Percentiles rank a stretch among this genome's conserved stretches.
Evolutionary conservation across 2,888 invertebrate genomes (phyloP).

Genomic region (Mylabris sibirica): DNA sequence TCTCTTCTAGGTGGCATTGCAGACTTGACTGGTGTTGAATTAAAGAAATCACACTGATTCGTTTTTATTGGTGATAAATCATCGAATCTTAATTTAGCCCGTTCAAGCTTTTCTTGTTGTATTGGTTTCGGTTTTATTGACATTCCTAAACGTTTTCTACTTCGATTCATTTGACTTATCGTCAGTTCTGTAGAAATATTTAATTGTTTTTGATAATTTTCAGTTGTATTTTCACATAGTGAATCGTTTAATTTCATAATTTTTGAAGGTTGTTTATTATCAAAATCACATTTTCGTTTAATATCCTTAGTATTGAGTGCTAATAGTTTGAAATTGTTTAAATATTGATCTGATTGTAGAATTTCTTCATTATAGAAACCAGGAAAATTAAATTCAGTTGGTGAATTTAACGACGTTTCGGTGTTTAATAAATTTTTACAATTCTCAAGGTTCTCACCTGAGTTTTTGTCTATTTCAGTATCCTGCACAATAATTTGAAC

Average conservation of each 20-base stretch:
- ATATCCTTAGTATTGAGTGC: not conserved
- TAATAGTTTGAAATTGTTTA: not conserved
- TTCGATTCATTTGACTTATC: constrained; percentile 13
- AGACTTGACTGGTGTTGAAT: constrained; percentile 27
- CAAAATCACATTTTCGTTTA: constrained; percentile 5
- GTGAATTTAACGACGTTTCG: not conserved
- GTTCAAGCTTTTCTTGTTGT: constrained; percentile 49
- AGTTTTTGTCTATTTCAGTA: too few relatives aligned
- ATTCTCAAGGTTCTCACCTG: constrained; percentile 26
- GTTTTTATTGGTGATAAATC: constrained; percentile 37
- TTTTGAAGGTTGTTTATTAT: constrained; percentile 13
- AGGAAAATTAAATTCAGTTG: not conserved
- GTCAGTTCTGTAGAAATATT: not conserved
- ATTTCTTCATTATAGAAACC: constrained; percentile 1
- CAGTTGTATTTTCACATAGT: not conserved
- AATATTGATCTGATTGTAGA: constrained; percentile 18
- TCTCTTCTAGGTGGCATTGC: not conserved
- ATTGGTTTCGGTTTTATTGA: constrained; percentile 49
- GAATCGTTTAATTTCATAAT: constrained; percentile 19
- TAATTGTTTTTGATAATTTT: constrained; percentile 17
- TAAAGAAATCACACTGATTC: constrained; percentile 19
- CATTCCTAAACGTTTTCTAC: constrained; percentile 49
- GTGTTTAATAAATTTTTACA: not conserved
- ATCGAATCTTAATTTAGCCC: constrained; percentile 47
- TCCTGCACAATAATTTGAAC: constrained; percentile 18